phyloP scores from a whole-genome alignment of 2,797 vertebrate species.

The Peromyscus aztecus region DNA sequence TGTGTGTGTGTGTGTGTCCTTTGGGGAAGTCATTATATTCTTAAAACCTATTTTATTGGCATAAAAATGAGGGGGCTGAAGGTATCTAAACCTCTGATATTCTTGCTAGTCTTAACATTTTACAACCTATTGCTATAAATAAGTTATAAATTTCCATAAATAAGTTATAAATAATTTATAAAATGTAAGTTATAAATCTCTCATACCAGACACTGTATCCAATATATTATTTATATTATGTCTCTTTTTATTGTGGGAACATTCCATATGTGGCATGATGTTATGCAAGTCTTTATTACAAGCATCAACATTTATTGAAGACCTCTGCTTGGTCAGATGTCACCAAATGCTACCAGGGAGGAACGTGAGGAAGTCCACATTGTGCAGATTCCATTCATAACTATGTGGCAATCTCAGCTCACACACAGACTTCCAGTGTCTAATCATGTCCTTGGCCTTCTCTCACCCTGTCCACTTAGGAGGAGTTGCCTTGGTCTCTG shows the following conservation, averaged over 20 bases:
- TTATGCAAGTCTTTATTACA: slow-evolving; percentile 53
- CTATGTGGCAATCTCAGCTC: slow-evolving; percentile 48
- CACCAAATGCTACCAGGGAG: background rate
- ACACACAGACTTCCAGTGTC: background rate
- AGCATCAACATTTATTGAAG: slow-evolving; percentile 65
- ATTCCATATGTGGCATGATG: background rate
- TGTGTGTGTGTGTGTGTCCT: background rate
- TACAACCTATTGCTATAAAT: slow-evolving; percentile 56
- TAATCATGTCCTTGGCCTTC: slow-evolving; percentile 26
- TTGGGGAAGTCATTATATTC: slow-evolving; percentile 14
- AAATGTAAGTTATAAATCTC: slow-evolving; percentile 24
- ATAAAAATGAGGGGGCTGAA: background rate
- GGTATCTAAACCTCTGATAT: background rate
- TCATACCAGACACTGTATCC: slow-evolving; percentile 1
- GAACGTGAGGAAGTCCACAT: background rate
- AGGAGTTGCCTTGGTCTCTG: slow-evolving; percentile 27
- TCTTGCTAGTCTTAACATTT: slow-evolving; percentile 49
- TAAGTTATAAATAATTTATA: background rate
- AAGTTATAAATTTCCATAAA: background rate
- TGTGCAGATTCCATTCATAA: slow-evolving; percentile 57
- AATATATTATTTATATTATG: slow-evolving; percentile 28
- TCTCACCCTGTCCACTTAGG: slow-evolving; percentile 14
- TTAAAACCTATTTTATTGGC: slow-evolving; percentile 42
- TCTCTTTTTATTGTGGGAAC: slow-evolving; percentile 51
- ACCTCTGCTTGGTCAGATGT: slow-evolving; percentile 50